phyloP scores from a whole-genome alignment of 64 coral and sea anemone genomes.

The Platygyra sinensis region DNA sequence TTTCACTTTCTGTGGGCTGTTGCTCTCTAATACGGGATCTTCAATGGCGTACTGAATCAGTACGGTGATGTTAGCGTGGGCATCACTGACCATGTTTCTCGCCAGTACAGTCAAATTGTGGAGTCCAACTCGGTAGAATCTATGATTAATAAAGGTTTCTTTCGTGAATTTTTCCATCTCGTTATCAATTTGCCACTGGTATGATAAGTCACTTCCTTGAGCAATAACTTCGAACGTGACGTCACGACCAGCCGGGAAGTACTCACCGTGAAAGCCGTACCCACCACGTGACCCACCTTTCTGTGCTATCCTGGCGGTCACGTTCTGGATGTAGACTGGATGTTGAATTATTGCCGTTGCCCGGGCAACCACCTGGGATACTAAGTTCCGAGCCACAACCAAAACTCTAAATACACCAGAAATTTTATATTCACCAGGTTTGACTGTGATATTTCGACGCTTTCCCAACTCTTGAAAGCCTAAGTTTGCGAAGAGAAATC shows the following conservation, averaged over 20 bases:
- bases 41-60: slow-evolving; percentile 21
- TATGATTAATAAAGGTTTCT: neutral
- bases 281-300: neutral
- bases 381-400: slow-evolving; percentile 15
- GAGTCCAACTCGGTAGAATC: neutral
- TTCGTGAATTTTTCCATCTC: neutral
- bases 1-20: neutral
- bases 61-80: neutral
- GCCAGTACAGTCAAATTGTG: slow-evolving; percentile 21
- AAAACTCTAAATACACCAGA: slow-evolving; percentile 1
- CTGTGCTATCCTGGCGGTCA: neutral
- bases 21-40: neutral
- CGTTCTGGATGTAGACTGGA: neutral
- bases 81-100: slow-evolving; percentile 30
- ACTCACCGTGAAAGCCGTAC: neutral
- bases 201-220: slow-evolving; percentile 26
- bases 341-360: neutral
- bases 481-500: slow-evolving; percentile 6
- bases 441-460: neutral
- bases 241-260: neutral
- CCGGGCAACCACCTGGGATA: neutral
- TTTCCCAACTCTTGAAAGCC: neutral
- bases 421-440: neutral
- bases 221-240: neutral
- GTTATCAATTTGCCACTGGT: neutral